phyloP scores from a whole-genome alignment of 2,888 invertebrate species.

The Cybosia mesomella region DNA sequence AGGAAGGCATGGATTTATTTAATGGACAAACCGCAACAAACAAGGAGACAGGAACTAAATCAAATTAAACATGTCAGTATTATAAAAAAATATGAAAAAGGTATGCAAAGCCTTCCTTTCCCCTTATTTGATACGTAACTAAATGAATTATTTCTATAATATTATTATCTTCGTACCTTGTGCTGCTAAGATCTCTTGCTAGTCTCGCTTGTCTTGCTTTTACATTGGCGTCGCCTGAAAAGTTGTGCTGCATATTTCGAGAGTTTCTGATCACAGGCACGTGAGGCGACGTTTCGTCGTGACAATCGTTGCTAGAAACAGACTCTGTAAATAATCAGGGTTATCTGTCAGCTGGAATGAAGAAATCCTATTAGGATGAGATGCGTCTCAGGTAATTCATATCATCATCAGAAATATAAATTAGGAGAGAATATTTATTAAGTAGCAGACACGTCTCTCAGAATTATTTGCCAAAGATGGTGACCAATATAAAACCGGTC shows the following conservation, averaged over 20 bases:
- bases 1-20: constrained; percentile 72
- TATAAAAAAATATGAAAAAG: constrained; percentile 42
- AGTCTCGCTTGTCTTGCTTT: constrained; percentile 82
- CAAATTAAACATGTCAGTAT: constrained; percentile 33
- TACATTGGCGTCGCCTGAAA: constrained; percentile 77
- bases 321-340: constrained; percentile 67
- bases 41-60: constrained; percentile 82
- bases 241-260: constrained; percentile 68
- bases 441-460: too few species aligned
- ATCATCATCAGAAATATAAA: too few species aligned
- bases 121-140: constrained; percentile 79
- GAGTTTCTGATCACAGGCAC: constrained; percentile 79
- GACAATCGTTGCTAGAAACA: constrained; percentile 78
- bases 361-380: not conserved
- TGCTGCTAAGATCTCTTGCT: constrained; percentile 78
- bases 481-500: too few species aligned
- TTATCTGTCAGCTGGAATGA: not conserved
- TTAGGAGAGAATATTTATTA: too few species aligned
- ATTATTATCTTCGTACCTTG: constrained; percentile 65
- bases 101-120: constrained; percentile 77
- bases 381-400: too few species aligned
- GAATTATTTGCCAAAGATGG: too few species aligned
- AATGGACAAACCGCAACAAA: constrained; percentile 65
- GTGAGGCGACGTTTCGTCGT: constrained; percentile 76
- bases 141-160: constrained; percentile 12